These are phyloP conservation scores for Oscheius sp. DNA, from an alignment of 1,140 invertebrate species.

Conservation along the genomic window DNA sequence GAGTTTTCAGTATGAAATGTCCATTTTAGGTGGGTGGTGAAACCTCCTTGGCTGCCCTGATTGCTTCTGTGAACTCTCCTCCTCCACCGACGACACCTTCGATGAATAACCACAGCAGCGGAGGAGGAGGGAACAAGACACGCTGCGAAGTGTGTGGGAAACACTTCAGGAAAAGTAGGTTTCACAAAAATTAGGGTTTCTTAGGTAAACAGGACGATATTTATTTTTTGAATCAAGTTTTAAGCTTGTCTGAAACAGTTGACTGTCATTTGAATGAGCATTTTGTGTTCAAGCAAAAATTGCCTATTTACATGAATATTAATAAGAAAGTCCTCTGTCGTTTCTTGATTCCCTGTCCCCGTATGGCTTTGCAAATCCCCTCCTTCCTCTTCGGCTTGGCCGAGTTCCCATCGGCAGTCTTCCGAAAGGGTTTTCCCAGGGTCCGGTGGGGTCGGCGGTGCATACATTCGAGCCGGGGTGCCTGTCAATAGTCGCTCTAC, in stretches of 20 bases:
- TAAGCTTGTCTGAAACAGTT: too few species aligned
- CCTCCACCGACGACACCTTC: slow-evolving; percentile 9
- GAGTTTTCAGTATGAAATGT: background rate
- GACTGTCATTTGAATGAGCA: too few species aligned
- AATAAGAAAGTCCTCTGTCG: too few species aligned
- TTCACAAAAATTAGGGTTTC: too few species aligned
- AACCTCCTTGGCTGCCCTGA: slow-evolving; percentile 15
- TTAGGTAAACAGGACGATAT: too few species aligned
- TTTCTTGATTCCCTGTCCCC: too few species aligned
- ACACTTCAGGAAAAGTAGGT: slow-evolving; percentile 51
- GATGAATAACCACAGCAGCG: background rate
- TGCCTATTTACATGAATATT: background rate
- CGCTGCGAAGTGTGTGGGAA: slow-evolving; percentile 57
- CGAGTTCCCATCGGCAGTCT: too few species aligned
- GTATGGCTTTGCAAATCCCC: too few species aligned
- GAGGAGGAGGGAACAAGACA: slow-evolving; percentile 25
- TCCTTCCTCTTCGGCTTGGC: too few species aligned
- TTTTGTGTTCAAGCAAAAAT: too few species aligned
- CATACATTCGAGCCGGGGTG: slow-evolving; percentile 1
- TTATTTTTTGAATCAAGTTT: too few species aligned
- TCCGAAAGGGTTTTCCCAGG: too few species aligned
- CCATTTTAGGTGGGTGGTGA: slow-evolving; percentile 27
- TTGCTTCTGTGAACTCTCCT: slow-evolving; percentile 8
- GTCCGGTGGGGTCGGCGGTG: background rate
- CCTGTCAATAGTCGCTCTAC: slow-evolving; percentile 12